Evolutionary conservation across 1,140 invertebrate species (phyloP).

Genomic region (Leptinotarsa texana): DNA sequence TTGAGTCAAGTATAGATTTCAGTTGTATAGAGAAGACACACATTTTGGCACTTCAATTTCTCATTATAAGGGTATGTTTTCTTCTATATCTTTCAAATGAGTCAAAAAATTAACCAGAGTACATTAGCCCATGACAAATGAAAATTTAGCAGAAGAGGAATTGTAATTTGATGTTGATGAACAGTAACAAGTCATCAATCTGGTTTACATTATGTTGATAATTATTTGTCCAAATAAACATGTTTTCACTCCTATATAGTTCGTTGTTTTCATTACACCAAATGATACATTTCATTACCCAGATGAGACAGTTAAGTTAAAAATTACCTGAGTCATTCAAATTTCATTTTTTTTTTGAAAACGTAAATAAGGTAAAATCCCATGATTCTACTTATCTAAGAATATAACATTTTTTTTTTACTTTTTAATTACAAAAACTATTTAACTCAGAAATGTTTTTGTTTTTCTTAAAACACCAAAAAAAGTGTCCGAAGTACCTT

Average conservation of each 20-base stretch:
- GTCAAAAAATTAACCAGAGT: not conserved
- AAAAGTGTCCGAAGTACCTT: not conserved
- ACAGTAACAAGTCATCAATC: too few species aligned
- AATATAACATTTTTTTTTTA: not conserved
- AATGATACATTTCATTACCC: too few species aligned
- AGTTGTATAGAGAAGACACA: not conserved
- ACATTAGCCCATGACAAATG: not conserved
- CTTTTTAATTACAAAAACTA: not conserved
- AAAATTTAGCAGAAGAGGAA: not conserved
- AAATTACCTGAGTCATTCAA: too few species aligned
- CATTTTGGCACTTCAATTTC: not conserved
- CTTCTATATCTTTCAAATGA: not conserved
- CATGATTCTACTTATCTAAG: not conserved
- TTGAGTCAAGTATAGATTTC: not conserved
- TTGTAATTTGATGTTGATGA: too few species aligned
- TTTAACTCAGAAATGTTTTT: not conserved
- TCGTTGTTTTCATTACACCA: too few species aligned
- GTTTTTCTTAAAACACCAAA: not conserved
- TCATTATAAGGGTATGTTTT: not conserved
- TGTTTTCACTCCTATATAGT: too few species aligned
- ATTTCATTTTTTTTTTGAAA: too few species aligned
- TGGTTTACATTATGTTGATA: too few species aligned
- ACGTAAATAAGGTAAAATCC: too few species aligned
- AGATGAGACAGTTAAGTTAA: too few species aligned
- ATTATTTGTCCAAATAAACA: too few species aligned